A percentile compares a stretch with the other conserved stretches of the same genome.
These are phyloP conservation scores for Batillaria attramentaria DNA, from an alignment of 1,140 invertebrate species.

Conservation along the genomic window DNA sequence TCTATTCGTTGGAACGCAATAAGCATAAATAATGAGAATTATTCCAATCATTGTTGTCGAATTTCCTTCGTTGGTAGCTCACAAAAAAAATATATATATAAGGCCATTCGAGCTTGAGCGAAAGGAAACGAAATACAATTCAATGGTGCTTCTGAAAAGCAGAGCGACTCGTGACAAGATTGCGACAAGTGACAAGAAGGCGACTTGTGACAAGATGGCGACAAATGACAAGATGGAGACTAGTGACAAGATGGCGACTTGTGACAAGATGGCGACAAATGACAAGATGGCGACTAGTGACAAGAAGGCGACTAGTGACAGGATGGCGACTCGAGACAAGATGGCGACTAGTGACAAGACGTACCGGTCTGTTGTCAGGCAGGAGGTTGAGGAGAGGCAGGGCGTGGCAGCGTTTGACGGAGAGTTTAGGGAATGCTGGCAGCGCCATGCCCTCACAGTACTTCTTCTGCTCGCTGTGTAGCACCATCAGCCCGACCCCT, in stretches of 20 bases:
- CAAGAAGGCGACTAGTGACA: neutral
- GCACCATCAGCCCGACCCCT: slow-evolving; percentile 25
- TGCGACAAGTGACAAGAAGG: neutral
- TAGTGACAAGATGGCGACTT: neutral
- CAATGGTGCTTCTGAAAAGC: too few species aligned
- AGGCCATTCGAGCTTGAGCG: too few species aligned
- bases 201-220: neutral
- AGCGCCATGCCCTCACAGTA: slow-evolving; percentile 42
- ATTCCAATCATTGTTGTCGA: too few species aligned
- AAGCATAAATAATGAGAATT: too few species aligned
- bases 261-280: neutral
- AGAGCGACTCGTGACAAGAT: neutral
- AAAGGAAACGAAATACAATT: too few species aligned
- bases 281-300: neutral
- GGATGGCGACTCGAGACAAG: neutral
- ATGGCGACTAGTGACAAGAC: neutral
- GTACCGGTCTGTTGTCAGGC: slow-evolving; percentile 42
- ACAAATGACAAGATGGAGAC: neutral
- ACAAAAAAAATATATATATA: too few species aligned
- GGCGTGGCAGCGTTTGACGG: slow-evolving; percentile 32
- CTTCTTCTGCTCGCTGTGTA: slow-evolving; percentile 19
- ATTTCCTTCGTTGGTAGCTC: too few species aligned
- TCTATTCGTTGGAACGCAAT: too few species aligned
- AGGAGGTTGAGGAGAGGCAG: slow-evolving; percentile 36
- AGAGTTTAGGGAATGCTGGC: slow-evolving; percentile 38